These are phyloP conservation scores for Pecten maximus DNA, from an alignment of 2,888 invertebrate species.

Conservation along the genomic window DNA sequence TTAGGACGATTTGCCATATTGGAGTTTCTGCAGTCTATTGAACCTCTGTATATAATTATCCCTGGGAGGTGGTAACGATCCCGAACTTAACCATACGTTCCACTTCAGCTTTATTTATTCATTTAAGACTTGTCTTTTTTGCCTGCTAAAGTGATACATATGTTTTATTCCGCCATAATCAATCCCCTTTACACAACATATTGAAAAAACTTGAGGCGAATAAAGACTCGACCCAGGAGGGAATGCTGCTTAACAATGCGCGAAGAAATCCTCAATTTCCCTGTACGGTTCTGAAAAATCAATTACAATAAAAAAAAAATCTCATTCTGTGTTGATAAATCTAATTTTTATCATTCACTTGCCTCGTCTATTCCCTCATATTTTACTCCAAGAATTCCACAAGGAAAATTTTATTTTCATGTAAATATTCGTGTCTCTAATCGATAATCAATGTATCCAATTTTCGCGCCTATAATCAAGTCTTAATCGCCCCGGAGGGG, in stretches of 20 bases:
- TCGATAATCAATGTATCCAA: constrained; percentile 5
- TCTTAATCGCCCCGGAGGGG: background rate
- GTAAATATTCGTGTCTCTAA: background rate
- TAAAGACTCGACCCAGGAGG: background rate
- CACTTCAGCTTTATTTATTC: background rate
- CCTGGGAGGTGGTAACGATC: background rate
- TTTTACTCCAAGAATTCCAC: background rate
- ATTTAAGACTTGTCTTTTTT: background rate
- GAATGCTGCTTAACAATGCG: background rate
- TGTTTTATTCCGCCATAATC: background rate
- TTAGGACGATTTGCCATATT: background rate
- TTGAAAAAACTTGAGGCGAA: background rate
- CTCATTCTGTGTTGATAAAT: constrained; percentile 27
- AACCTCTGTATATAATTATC: background rate
- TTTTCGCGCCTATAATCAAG: constrained; percentile 28
- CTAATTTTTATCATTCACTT: constrained; percentile 13
- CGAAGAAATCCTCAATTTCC: background rate
- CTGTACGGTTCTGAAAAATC: background rate
- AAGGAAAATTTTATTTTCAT: constrained; percentile 3
- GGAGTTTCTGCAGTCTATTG: background rate
- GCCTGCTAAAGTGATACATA: background rate
- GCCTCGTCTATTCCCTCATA: constrained; percentile 29
- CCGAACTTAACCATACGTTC: background rate
- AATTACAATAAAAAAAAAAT: constrained; percentile 4
- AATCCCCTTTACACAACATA: background rate